Conservation (phyloP, 2,888 invertebrate species). For the Pedicia rivosa region DNA sequence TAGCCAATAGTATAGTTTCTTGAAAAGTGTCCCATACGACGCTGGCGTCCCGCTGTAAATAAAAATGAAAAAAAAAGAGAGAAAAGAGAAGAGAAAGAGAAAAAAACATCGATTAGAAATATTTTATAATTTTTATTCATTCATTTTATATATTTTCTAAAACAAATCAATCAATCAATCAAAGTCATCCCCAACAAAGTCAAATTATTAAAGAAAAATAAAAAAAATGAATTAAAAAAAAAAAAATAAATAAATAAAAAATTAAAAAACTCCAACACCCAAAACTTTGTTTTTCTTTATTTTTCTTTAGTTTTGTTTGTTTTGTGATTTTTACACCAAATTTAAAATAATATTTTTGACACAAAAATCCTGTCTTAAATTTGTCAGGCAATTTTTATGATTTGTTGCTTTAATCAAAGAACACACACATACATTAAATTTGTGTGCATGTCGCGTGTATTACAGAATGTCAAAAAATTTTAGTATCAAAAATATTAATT, state of each 20-base stretch:
- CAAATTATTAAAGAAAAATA: constrained; percentile 1
- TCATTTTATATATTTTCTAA: background rate
- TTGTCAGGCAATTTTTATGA: background rate
- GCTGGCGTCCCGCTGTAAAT: constrained; percentile 39
- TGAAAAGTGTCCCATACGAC: constrained; percentile 62
- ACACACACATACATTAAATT: too few relatives aligned
- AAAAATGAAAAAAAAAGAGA: too few relatives aligned
- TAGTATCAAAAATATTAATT: too few relatives aligned
- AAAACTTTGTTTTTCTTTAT: too few relatives aligned
- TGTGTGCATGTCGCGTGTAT: too few relatives aligned
- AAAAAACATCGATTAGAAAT: background rate
- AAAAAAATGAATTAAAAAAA: background rate
- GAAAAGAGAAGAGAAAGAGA: too few relatives aligned
- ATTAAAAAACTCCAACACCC: background rate
- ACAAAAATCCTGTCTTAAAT: too few relatives aligned
- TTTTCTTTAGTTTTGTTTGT: too few relatives aligned
- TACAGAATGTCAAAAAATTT: too few relatives aligned
- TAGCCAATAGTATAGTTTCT: constrained; percentile 65
- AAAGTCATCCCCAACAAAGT: background rate
- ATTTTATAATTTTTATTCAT: background rate
- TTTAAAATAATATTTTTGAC: too few relatives aligned
- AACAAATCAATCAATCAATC: background rate
- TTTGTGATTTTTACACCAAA: too few relatives aligned
- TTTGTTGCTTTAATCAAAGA: too few relatives aligned
- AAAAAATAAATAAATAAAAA: constrained; percentile 4